phyloP scores from a whole-genome alignment of 2,888 invertebrate genomes.

The Philereme transversata region DNA sequence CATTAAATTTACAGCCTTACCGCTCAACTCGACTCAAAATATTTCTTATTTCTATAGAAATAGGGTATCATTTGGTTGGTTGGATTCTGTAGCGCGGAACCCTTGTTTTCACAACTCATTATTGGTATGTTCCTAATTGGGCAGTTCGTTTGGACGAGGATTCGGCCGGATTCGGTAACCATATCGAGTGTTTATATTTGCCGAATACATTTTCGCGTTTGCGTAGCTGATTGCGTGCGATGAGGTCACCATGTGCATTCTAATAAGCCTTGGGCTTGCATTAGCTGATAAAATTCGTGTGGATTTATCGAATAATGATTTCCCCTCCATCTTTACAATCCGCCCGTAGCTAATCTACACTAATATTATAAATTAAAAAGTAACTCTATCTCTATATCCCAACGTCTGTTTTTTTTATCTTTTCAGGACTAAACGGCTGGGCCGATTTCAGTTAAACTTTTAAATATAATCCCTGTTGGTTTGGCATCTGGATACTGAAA shows the following conservation, averaged over 20 bases:
- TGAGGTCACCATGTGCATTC: conserved; percentile 61
- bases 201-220: conserved; percentile 75
- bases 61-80: conserved; percentile 43
- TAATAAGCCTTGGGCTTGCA: conserved; percentile 33
- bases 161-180: conserved; percentile 60
- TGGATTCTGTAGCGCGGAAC: conserved; percentile 46
- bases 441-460: no score
- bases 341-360: no score
- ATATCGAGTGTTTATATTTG: conserved; percentile 67
- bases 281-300: conserved; percentile 1
- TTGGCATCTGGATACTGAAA: conserved; percentile 1
- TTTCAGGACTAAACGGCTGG: no score
- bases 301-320: not conserved
- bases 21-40: conserved; percentile 39
- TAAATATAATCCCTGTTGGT: not conserved
- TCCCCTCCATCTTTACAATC: no score
- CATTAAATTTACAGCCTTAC: conserved; percentile 61
- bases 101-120: conserved; percentile 82
- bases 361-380: no score
- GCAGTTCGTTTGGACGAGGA: conserved; percentile 51
- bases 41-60: conserved; percentile 41
- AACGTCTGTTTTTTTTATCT: no score
- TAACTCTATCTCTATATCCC: no score
- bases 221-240: conserved; percentile 72
- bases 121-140: conserved; percentile 77